Evolutionary conservation across 1,140 invertebrate genomes (phyloP), one percentile per base, ranked within the genome.

Genomic region (Zaprionus africanus): DNA sequence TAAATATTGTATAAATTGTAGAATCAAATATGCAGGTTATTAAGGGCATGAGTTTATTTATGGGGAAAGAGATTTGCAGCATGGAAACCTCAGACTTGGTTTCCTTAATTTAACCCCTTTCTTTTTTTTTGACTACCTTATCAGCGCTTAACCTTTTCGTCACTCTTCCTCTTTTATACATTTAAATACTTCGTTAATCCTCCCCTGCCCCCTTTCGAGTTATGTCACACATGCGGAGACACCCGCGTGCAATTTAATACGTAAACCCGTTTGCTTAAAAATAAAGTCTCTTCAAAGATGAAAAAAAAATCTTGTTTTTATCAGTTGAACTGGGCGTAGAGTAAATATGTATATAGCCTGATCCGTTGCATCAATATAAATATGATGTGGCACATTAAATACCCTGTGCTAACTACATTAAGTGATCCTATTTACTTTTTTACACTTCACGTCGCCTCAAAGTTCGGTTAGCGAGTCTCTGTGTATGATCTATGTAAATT

Each of bases 361-460:
- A 51, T 51, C 19, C 19, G 17, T 51, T 51, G 46, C 46, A 46
- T 46, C 41, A 46, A 46, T 46, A 46, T 46, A 3, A 6, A 17
- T 46, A 34, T 34, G 31, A 34, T 38, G 36, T 38, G 13, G 36
- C 36, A 51, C 4, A 51, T 46, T 54, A 38, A 61, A 41, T 41
- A 36, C 56, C 15, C 13, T 61, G 66, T 57, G 66, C 41, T 75
- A 75, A 75, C 72, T 19, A 69, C 49, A 53, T 34, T 58, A 74
- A 68, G 58, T 74, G 65, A 51, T 26, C n/a, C 22, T 51, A 62
- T 62, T 75, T 69, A 31, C 38, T 24, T 51, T 51, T 51, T 13
- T 19, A 51, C 46, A 51, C 46, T 12, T 51, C 46, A 51, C 46
- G 19, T 51, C 46, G 3, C 24, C 13, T n/a, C 65, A 38, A 75